These are phyloP conservation scores for Chionis minor DNA, from an alignment of 2,113 vertebrate species.

Conservation along the genomic window DNA sequence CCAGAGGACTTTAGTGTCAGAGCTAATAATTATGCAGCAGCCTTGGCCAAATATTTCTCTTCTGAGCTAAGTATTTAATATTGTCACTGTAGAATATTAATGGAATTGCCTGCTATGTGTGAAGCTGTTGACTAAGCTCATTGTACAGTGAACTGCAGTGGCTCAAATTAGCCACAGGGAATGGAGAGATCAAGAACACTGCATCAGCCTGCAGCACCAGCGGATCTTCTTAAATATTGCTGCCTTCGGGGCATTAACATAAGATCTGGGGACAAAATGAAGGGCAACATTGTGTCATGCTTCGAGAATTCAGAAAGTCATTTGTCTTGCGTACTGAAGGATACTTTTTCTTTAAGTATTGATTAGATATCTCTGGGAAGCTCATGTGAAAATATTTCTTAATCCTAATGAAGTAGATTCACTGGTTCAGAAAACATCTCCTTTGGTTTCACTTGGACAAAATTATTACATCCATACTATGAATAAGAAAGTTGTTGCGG, in stretches of 20 bases:
- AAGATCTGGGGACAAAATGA: neutral
- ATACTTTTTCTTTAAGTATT: neutral
- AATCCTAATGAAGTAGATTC: neutral
- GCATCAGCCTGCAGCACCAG: neutral
- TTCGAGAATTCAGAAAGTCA: neutral
- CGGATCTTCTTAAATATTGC: neutral
- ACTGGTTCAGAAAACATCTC: neutral
- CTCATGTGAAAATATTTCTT: neutral
- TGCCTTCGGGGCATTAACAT: neutral
- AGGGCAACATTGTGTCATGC: neutral
- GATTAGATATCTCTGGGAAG: neutral
- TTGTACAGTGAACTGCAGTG: slow-evolving; percentile 45
- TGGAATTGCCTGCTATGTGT: slow-evolving; percentile 39
- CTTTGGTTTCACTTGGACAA: neutral
- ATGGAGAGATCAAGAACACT: neutral
- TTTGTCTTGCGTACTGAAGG: neutral
- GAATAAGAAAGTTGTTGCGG: slow-evolving; percentile 48
- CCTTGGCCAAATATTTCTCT: slow-evolving; percentile 66
- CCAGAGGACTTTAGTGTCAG: slow-evolving; percentile 63
- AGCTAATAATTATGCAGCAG: slow-evolving; percentile 67
- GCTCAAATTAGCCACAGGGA: slow-evolving; percentile 46
- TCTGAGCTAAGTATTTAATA: slow-evolving; percentile 60
- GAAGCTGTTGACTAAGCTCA: slow-evolving; percentile 63
- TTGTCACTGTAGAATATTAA: slow-evolving; percentile 51
- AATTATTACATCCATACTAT: neutral